These are phyloP conservation scores for Plusia festucae DNA, from an alignment of 2,888 invertebrate genomes.

Conservation along the genomic window DNA sequence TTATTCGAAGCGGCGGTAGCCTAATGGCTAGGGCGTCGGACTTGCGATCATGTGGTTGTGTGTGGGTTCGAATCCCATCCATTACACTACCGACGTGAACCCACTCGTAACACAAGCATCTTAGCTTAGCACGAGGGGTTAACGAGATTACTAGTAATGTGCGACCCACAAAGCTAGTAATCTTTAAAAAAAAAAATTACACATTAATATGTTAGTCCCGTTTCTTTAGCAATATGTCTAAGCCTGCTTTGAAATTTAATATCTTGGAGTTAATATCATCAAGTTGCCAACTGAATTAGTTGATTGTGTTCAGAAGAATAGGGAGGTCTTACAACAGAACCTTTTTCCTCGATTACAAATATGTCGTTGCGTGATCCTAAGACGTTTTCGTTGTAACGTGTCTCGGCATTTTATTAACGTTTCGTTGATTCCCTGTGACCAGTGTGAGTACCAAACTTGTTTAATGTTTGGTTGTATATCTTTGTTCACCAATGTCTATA, in stretches of 20 bases:
- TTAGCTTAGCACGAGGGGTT: too few relatives aligned
- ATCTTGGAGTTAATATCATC: slow-evolving; percentile 16
- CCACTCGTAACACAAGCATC: too few relatives aligned
- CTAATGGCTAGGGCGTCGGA: too few relatives aligned
- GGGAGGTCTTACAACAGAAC: slow-evolving; percentile 1
- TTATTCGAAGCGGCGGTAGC: too few relatives aligned
- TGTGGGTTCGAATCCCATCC: too few relatives aligned
- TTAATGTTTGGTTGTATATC: background rate
- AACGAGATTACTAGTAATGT: too few relatives aligned
- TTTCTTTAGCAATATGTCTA: slow-evolving; percentile 17
- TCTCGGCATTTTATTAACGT: slow-evolving; percentile 11
- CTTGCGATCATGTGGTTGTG: too few relatives aligned
- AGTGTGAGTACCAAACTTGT: background rate
- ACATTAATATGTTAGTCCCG: background rate
- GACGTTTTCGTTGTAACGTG: slow-evolving; percentile 10
- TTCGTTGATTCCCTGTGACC: background rate
- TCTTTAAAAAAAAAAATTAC: too few relatives aligned
- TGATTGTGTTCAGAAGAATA: background rate
- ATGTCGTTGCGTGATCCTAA: slow-evolving; percentile 25
- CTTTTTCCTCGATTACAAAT: slow-evolving; percentile 19
- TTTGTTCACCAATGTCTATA: background rate
- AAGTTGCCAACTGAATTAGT: slow-evolving; percentile 20
- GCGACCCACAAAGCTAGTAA: too few relatives aligned
- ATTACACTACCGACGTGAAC: too few relatives aligned
- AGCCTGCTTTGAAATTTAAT: slow-evolving; percentile 24